These are phyloP conservation scores for Macrophya alboannulata DNA, from an alignment of 2,888 invertebrate species.

Conservation along the genomic window DNA sequence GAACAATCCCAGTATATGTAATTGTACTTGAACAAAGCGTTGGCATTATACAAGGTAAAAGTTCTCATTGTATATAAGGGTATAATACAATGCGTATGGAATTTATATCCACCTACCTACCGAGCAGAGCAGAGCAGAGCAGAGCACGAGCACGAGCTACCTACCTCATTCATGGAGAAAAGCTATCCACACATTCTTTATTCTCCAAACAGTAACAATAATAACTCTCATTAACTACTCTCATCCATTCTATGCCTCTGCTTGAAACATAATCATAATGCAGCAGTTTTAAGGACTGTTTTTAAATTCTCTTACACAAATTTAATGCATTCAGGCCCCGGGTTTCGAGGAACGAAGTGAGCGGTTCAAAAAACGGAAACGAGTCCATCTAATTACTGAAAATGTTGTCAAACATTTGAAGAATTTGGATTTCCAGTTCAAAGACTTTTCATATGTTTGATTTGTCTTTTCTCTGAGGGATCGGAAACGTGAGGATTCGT, in stretches of 20 bases:
- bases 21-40: slow-evolving; percentile 38
- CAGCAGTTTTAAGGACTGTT: background rate
- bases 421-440: too few species aligned
- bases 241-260: slow-evolving; percentile 2
- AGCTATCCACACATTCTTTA: slow-evolving; percentile 44
- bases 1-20: slow-evolving; percentile 28
- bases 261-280: slow-evolving; percentile 6
- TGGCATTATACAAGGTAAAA: slow-evolving; percentile 36
- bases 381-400: too few species aligned
- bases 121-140: background rate
- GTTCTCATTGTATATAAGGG: slow-evolving; percentile 25
- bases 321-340: background rate
- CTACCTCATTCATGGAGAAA: slow-evolving; percentile 15
- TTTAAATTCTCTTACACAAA: slow-evolving; percentile 40
- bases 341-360: background rate
- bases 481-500: background rate
- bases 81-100: slow-evolving; percentile 40
- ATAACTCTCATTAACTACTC: slow-evolving; percentile 55
- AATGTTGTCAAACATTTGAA: too few species aligned
- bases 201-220: slow-evolving; percentile 34
- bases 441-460: too few species aligned
- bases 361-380: background rate
- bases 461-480: too few species aligned
- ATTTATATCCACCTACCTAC: slow-evolving; percentile 13
- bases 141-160: too few species aligned